Evolutionary conservation across 2,888 invertebrate genomes (phyloP), one percentile per base, ranked within the genome.

Genomic region (Stictocephala bisonia): DNA sequence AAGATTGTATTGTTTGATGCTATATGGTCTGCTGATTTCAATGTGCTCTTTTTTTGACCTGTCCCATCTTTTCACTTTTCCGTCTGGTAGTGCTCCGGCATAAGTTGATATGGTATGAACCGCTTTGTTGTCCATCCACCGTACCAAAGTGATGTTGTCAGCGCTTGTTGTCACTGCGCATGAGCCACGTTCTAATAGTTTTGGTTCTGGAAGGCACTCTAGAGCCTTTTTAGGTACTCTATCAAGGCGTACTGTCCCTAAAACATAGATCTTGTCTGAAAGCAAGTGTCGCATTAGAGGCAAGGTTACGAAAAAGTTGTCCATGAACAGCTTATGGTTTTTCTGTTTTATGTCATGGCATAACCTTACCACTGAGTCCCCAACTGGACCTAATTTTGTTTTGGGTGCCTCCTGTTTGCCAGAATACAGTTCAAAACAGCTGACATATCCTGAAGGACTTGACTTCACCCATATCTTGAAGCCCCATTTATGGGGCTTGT

Each of bases 141-240:
- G 68, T 15, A 75, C 66, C 31, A 75, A 58, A n/a, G 69, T 74
- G 15, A 69, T 72, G 22, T 75, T 76, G 64, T 75, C 74, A 15
- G 68, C 69, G 70, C 68, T 68, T 31, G 72, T 74, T 20, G 58
- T 74, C 29, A 72, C 20, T 15, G 73, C 50, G 35, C 53, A 64
- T 20, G n/a, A 27, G 11, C 73, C 75, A 27, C 75, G 40, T 44
- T 50, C 20, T 20, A 66, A 18, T 11, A 24, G 26, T 51, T 74
- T 74, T 50, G 50, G 60, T 66, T 76, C n/a, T 40, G 69, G 40
- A 31, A 74, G 44, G 2, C 60, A 50, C 35, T 48, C 15, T 13
- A 58, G 40, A 13, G 35, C 20, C 26, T 50, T 53, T 27, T 50
- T 66, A 20, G 18, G 26, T 27, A 64, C 53, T 66, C 74, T 64